These are phyloP conservation scores for Smittia sp. DNA, from an alignment of 2,888 invertebrate genomes.

Conservation along the genomic window DNA sequence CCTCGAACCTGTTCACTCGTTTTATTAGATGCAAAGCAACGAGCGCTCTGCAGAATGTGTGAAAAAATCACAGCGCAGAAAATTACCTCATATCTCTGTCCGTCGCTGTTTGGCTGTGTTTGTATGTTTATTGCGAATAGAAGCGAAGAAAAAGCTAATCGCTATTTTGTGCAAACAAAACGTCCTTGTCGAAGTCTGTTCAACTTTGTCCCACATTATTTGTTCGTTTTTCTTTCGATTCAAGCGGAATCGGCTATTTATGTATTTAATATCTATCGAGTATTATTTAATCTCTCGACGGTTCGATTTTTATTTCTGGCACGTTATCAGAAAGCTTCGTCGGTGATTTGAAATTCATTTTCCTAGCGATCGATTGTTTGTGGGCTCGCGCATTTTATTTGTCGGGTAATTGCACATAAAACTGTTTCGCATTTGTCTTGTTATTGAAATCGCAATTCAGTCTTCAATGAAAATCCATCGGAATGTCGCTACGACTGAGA, in stretches of 20 bases:
- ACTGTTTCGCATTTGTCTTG: no score
- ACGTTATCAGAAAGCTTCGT: no score
- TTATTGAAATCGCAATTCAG: no score
- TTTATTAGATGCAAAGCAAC: no score
- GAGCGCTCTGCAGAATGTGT: neutral
- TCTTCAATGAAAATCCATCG: no score
- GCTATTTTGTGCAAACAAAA: constrained; percentile 39
- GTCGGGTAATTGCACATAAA: no score
- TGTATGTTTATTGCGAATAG: constrained; percentile 15
- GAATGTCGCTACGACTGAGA: no score
- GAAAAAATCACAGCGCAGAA: constrained; percentile 29
- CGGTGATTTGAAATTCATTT: no score
- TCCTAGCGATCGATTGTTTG: no score
- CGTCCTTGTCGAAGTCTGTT: constrained; percentile 56
- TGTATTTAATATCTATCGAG: neutral
- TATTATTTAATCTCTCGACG: neutral
- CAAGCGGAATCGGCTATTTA: constrained; percentile 20
- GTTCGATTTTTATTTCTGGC: no score
- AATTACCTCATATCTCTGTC: constrained; percentile 32
- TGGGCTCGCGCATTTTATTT: no score
- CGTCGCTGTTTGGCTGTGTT: neutral
- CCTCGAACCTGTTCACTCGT: neutral
- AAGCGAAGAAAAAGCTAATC: constrained; percentile 30
- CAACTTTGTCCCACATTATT: constrained; percentile 56
- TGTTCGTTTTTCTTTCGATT: constrained; percentile 44